Conservation (phyloP, 1,140 invertebrate species). For the Drosophila tropicalis region DNA sequence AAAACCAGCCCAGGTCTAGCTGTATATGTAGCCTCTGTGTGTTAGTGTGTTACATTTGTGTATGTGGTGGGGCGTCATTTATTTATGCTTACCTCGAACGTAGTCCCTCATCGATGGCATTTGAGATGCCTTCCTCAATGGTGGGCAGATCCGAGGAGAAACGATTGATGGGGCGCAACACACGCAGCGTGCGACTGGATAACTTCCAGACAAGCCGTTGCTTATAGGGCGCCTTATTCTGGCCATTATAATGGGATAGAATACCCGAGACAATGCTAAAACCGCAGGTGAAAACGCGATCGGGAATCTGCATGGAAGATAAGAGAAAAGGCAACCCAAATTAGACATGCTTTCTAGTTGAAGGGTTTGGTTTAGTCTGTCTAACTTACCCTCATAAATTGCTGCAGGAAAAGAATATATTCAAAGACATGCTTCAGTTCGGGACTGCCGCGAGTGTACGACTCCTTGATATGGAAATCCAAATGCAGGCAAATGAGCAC, state of each 20-base stretch:
- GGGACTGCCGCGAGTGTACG: conserved; percentile 78
- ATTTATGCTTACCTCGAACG: conserved; percentile 71
- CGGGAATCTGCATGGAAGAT: conserved; percentile 85
- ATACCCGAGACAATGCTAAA: conserved; percentile 86
- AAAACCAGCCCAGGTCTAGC: conserved; percentile 16
- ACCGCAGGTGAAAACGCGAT: conserved; percentile 86
- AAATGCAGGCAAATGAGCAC: conserved; percentile 88
- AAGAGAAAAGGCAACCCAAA: conserved; percentile 7
- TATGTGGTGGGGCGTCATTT: background rate
- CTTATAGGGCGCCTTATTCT: conserved; percentile 87
- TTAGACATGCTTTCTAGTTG: background rate
- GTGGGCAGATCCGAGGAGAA: conserved; percentile 89
- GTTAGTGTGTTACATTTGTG: background rate
- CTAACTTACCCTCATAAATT: conserved; percentile 70
- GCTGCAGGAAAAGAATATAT: conserved; percentile 82
- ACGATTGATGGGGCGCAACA: conserved; percentile 89
- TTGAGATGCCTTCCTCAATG: conserved; percentile 86
- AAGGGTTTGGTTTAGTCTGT: background rate
- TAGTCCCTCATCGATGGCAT: conserved; percentile 77
- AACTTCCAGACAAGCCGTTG: conserved; percentile 90
- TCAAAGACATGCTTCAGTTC: conserved; percentile 81
- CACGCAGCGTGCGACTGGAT: conserved; percentile 87
- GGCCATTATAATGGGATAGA: conserved; percentile 88
- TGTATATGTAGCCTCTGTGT: conserved; percentile 3
- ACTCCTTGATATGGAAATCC: conserved; percentile 84